Base-by-base conservation (phyloP, 2,113 vertebrate genomes). In the Alligator mississippiensis region DNA sequence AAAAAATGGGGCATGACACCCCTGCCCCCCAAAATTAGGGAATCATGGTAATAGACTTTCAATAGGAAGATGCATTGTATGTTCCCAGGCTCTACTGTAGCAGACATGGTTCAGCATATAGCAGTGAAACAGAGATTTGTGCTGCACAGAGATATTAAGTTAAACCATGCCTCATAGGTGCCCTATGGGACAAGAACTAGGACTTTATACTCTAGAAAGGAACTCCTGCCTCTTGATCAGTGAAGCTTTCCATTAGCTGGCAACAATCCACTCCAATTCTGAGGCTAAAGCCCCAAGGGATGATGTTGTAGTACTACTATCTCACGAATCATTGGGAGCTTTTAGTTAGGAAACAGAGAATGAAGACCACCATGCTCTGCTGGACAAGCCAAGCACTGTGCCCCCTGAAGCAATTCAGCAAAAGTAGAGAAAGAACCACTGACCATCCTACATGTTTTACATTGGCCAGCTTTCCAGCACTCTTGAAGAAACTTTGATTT, bases 81-180 rank as follows among this genome's bases (percentile, higher is more conserved):
- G 30, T 11, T 22, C 10, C 19, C 21, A 12, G 9, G n/a, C 27
- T 58, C 3, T n/a, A 28, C 5, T 0, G 0, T n/a, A 64, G 28
- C 0, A 82, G 47, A 58, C 60, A 78, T 59, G 54, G 64, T 5
- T 25, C 60, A 63, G 28, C 13, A 75, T 0, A 76, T 3, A 25
- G 70, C 80, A 38, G 19, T 34, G 38, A 72, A 72, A 12, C 34
- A 72, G 34, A 72, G 12, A 18, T 24, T 22, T 4, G 38, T 47
- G 34, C 24, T 72, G 34, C 19, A 6, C 21, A 24, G 11, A 72
- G 70, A 38, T 11, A 30, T 72, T 22, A 19, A 72, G 34, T 18
- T 38, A 72, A 72, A 22, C 70, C 34, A 38, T 11, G 6, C 18
- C 19, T 34, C 11, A 47, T 4, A 47, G 47, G 11, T 47, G 34